phyloP scores from a whole-genome alignment of 2,113 vertebrate species.

The Bombycilla garrulus region DNA sequence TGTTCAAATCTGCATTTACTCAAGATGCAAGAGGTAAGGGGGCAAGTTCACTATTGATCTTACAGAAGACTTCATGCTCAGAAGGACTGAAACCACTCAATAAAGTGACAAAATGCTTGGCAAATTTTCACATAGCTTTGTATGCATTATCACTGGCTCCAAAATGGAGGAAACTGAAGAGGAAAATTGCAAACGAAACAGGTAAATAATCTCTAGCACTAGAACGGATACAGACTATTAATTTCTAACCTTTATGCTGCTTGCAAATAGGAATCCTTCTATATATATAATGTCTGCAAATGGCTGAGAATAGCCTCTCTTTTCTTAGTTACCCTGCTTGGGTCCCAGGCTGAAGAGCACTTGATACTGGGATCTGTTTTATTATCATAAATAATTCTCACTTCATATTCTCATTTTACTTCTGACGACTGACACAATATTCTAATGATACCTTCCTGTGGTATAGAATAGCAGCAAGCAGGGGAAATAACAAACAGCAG shows the following conservation, averaged over 20 bases:
- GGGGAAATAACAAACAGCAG: not conserved
- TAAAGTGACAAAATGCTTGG: not conserved
- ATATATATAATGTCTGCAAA: not conserved
- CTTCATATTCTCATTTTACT: not conserved
- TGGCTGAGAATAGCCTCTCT: not conserved
- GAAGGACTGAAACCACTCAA: slow-evolving; percentile 37
- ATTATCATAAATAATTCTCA: no score
- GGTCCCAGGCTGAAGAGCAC: not conserved
- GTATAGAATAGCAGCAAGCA: not conserved
- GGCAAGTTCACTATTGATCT: slow-evolving; percentile 50
- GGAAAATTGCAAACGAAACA: not conserved
- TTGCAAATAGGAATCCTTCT: not conserved
- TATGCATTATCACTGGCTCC: not conserved
- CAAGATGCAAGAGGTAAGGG: slow-evolving; percentile 50
- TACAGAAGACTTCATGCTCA: not conserved
- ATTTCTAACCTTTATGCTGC: not conserved
- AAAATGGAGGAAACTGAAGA: not conserved
- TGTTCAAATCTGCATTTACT: slow-evolving; percentile 53
- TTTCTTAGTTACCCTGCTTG: not conserved
- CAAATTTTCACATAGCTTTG: not conserved
- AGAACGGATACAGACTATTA: not conserved
- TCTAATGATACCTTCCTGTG: not conserved
- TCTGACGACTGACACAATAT: not conserved
- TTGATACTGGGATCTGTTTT: not conserved
- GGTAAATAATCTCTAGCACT: not conserved